Evolutionary conservation across 2,797 vertebrate species (phyloP), one percentile per base, ranked within the genome.

Genomic region (Graptemys geographica): DNA sequence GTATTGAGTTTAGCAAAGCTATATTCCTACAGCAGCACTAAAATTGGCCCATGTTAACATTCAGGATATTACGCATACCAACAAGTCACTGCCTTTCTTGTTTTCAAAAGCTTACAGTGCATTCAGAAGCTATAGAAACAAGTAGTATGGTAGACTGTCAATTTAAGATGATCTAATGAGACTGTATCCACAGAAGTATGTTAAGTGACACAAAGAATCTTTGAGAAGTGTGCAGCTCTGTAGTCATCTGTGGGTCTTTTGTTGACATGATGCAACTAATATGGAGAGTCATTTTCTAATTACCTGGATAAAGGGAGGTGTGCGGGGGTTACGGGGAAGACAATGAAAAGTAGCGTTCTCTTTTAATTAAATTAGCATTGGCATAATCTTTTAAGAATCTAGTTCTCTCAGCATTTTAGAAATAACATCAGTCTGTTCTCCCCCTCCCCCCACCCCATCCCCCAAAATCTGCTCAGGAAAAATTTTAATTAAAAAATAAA

Each of bases 211-310:
- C 44, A 89, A 87, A 95, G 90, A 79, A 78, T 83, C 72, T 91
- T 47, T 83, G 78, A 94, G 94, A 56, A 65, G 9, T 72, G 57
- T 86, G 1, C 55, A 52, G 47, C 13, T 94, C 80, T 65, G 93
- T 84, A 95, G 93, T 96, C 94, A 84, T 93, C 28, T 2, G 76
- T 88, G 94, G 90, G 94, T 93, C 93, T 97, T 92, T 92, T 97
- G 84, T 89, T 95, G 88, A 92, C 84, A 88, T 12, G 19, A 79
- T 65, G 93, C 90, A 95, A 57, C 91, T 91, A 94, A 65, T 88
- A 89, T 31, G 88, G 82, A 94, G 81, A 96, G 96, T 96, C 33
- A 92, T 97, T 96, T 95, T 87, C 95, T 97, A 96, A 96, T 96
- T 96, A 92, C 1, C 10, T 95, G 91, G 95, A 96, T 96, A 96